Conservation (phyloP, 1,140 invertebrate genomes). For the Formica selysi region DNA sequence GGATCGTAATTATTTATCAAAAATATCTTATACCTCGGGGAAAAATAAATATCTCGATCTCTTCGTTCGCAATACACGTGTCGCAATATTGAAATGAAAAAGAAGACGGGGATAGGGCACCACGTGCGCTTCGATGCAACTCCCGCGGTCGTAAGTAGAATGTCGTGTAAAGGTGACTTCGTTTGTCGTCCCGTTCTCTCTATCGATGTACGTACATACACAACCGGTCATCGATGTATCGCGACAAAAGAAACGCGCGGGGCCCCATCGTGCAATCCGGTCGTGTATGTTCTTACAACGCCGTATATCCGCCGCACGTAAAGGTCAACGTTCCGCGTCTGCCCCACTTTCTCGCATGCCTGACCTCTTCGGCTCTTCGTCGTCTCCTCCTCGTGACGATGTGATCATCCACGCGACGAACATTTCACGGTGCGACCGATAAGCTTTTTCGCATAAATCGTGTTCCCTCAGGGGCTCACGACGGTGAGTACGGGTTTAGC, state of each 20-base stretch:
- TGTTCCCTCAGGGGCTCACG: not conserved
- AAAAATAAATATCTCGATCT: too few relatives aligned
- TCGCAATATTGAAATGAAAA: not conserved
- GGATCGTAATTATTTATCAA: too few relatives aligned
- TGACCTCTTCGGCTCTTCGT: slow-evolving; percentile 65
- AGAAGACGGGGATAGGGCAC: not conserved
- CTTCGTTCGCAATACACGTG: too few relatives aligned
- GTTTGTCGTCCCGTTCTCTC: slow-evolving; percentile 10
- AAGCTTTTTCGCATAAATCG: slow-evolving; percentile 16
- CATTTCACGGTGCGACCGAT: not conserved
- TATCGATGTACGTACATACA: too few relatives aligned
- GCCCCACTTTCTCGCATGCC: slow-evolving; percentile 71
- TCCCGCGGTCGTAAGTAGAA: too few relatives aligned
- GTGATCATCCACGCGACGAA: not conserved
- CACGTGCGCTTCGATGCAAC: not conserved
- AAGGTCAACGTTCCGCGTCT: slow-evolving; percentile 69
- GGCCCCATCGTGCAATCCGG: slow-evolving; percentile 27
- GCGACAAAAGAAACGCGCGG: slow-evolving; percentile 13
- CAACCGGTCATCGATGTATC: not conserved
- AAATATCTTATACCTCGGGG: too few relatives aligned
- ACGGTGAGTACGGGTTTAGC: too few relatives aligned
- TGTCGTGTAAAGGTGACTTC: not conserved
- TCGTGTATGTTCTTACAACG: slow-evolving; percentile 30
- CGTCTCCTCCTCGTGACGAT: slow-evolving; percentile 27
- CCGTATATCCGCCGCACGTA: slow-evolving; percentile 45